A percentile compares a stretch with the other conserved stretches of the same genome.
Evolutionary conservation across 2,888 invertebrate species (phyloP).

Genomic region (Ellobium chinense): DNA sequence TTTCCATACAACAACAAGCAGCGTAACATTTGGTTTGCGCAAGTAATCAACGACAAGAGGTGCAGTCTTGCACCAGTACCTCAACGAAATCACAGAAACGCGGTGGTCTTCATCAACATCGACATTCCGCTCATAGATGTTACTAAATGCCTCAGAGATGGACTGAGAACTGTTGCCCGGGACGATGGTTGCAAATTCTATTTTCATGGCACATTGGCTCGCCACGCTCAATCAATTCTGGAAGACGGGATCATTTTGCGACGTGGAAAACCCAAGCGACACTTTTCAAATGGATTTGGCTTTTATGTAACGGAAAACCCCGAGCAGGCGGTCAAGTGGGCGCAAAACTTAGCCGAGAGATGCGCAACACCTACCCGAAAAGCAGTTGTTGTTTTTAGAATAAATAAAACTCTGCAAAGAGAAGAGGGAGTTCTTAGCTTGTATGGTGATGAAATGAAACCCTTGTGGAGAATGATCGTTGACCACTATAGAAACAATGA

Average conservation of each 20-base stretch:
- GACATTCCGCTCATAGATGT: too few species aligned
- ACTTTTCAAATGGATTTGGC: background rate
- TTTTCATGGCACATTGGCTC: background rate
- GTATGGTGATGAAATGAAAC: background rate
- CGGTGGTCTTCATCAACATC: too few species aligned
- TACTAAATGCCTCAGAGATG: too few species aligned
- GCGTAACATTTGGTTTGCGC: too few species aligned
- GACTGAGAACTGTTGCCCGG: too few species aligned
- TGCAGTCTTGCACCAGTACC: too few species aligned
- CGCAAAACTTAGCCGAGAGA: background rate
- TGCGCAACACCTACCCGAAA: background rate
- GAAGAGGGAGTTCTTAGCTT: background rate
- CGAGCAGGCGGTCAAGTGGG: background rate
- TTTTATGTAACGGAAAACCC: slow-evolving; percentile 17
- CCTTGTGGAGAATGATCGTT: background rate
- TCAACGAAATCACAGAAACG: too few species aligned
- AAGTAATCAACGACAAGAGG: too few species aligned
- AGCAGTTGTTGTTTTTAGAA: slow-evolving; percentile 27
- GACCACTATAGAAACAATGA: background rate
- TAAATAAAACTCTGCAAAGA: background rate
- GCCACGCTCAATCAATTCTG: background rate
- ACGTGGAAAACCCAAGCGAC: background rate
- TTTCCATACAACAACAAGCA: too few species aligned
- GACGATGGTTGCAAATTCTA: too few species aligned
- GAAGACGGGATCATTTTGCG: background rate